phyloP scores from a whole-genome alignment of 1,140 invertebrate species.

The Trachelipus rathkii region DNA sequence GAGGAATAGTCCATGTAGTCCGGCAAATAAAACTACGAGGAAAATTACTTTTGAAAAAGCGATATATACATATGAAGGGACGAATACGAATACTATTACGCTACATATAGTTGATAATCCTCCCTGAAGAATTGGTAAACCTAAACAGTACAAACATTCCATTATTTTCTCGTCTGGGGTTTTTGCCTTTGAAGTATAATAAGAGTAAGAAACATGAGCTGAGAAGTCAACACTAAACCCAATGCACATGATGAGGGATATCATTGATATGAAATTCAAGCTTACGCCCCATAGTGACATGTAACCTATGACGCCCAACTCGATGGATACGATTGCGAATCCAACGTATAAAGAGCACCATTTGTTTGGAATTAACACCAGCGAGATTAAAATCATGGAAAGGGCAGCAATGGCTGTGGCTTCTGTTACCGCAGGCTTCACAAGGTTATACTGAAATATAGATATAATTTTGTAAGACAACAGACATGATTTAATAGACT shows the following conservation, averaged over 20 bases:
- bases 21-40: slow-evolving; percentile 88
- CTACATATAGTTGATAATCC: slow-evolving; percentile 89
- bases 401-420: neutral
- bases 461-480: too few relatives aligned
- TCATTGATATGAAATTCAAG: slow-evolving; percentile 96
- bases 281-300: slow-evolving; percentile 94
- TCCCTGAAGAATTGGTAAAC: slow-evolving; percentile 91
- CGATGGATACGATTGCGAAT: slow-evolving; percentile 90
- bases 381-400: slow-evolving; percentile 57
- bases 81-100: slow-evolving; percentile 76
- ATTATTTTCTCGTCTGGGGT: slow-evolving; percentile 73
- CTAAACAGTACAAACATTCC: slow-evolving; percentile 81
- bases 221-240: slow-evolving; percentile 97
- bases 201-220: slow-evolving; percentile 94
- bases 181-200: slow-evolving; percentile 77
- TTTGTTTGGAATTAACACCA: slow-evolving; percentile 91
- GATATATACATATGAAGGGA: slow-evolving; percentile 93
- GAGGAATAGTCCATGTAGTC: slow-evolving; percentile 85
- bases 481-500: too few relatives aligned
- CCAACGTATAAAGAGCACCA: slow-evolving; percentile 90
- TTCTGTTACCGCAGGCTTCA: neutral
- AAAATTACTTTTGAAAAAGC: slow-evolving; percentile 99
- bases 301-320: slow-evolving; percentile 91
- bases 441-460: neutral
- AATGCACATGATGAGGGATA: slow-evolving; percentile 97